A percentile compares a stretch with the other conserved stretches of the same genome.
Evolutionary conservation across 2,888 invertebrate genomes (phyloP).

Genomic region (Pristionchus arcanus): DNA sequence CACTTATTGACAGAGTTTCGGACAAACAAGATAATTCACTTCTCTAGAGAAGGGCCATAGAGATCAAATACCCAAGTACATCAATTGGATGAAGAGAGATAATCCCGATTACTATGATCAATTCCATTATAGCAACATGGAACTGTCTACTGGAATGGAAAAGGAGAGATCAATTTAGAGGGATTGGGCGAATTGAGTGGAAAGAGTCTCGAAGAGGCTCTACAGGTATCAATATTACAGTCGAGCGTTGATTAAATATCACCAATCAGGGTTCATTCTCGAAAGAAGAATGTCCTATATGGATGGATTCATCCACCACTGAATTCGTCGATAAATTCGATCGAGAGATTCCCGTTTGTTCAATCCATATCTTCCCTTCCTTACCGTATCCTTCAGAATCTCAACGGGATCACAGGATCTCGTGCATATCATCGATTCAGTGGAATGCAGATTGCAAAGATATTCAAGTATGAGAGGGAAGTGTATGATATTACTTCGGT

Average conservation of each 20-base stretch:
- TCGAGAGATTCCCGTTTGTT: slow-evolving; percentile 36
- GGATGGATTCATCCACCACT: slow-evolving; percentile 94
- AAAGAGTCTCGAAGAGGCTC: slow-evolving; percentile 56
- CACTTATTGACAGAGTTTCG: slow-evolving; percentile 21
- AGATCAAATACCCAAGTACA: too few species aligned
- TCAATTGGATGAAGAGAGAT: background rate
- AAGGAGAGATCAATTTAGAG: slow-evolving; percentile 85
- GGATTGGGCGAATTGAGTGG: slow-evolving; percentile 84
- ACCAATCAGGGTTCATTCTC: slow-evolving; percentile 85
- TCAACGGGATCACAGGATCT: slow-evolving; percentile 85
- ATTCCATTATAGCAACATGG: slow-evolving; percentile 91
- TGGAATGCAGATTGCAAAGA: slow-evolving; percentile 93
- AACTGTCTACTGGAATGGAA: slow-evolving; percentile 93
- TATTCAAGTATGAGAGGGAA: slow-evolving; percentile 86
- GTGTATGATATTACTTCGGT: slow-evolving; percentile 88
- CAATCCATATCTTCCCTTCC: background rate
- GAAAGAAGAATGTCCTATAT: slow-evolving; percentile 89
- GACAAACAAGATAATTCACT: background rate
- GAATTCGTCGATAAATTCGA: slow-evolving; percentile 78
- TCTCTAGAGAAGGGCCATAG: background rate
- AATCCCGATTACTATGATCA: background rate
- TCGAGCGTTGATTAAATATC: background rate
- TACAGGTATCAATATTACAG: slow-evolving; percentile 53
- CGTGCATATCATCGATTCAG: slow-evolving; percentile 93
- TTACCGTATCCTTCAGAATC: slow-evolving; percentile 62